Evolutionary conservation across 2,888 invertebrate genomes (phyloP).

Genomic region (Zygothrica quintamaculata): DNA sequence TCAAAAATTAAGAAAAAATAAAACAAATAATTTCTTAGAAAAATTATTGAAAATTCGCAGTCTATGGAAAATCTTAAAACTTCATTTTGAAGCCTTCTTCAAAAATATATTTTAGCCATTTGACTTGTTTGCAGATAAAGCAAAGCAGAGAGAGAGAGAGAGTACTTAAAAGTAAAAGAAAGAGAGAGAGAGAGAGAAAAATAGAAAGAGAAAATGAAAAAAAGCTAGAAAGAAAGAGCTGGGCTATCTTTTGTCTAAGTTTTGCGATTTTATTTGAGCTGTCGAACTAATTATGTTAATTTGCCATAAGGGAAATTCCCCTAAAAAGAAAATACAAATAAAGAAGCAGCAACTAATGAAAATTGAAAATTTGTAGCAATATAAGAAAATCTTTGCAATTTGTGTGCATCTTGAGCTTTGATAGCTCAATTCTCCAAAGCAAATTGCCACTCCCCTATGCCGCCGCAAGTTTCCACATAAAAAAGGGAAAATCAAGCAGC

Average conservation of each 20-base stretch:
- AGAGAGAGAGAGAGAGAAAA: neutral
- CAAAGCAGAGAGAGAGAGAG: neutral
- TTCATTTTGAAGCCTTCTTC: too few species aligned
- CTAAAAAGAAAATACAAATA: slow-evolving; percentile 3
- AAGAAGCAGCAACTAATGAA: too few species aligned
- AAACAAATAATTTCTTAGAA: too few species aligned
- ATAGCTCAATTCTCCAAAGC: slow-evolving; percentile 11
- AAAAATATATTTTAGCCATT: too few species aligned
- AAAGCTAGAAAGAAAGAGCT: neutral
- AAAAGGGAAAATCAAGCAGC: slow-evolving; percentile 6
- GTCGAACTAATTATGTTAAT: slow-evolving; percentile 41
- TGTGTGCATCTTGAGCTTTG: slow-evolving; percentile 37
- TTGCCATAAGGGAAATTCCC: slow-evolving; percentile 1
- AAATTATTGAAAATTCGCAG: too few species aligned
- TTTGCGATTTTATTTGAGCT: slow-evolving; percentile 17
- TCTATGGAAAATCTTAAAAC: too few species aligned
- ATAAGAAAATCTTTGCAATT: slow-evolving; percentile 12
- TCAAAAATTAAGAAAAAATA: too few species aligned
- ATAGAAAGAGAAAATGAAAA: neutral
- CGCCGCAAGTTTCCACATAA: neutral
- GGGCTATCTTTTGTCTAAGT: slow-evolving; percentile 19
- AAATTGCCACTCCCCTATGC: neutral
- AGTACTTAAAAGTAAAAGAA: neutral
- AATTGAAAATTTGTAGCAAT: too few species aligned
- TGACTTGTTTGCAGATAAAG: neutral